Evolutionary conservation across 2,888 invertebrate genomes (phyloP).

Genomic region (Cloeon dipterum): DNA sequence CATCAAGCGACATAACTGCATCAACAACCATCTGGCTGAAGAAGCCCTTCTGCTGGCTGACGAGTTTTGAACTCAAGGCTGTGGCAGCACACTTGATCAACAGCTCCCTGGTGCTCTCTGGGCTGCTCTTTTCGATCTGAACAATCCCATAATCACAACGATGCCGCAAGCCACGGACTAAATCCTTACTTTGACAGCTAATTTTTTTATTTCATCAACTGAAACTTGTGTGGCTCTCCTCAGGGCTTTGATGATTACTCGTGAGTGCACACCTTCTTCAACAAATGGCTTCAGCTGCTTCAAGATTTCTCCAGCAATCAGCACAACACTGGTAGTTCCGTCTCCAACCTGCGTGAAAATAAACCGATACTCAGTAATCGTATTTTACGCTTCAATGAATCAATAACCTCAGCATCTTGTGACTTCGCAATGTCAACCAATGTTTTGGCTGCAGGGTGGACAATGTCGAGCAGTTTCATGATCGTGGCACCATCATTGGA

Average conservation of each 20-base stretch:
- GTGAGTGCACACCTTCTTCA: constrained; percentile 79
- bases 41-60: constrained; percentile 85
- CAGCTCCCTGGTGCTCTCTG: constrained; percentile 22
- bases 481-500: constrained; percentile 99
- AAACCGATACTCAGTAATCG: neutral
- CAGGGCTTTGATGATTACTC: constrained; percentile 74
- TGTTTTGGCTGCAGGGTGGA: constrained; percentile 95
- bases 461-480: constrained; percentile 89
- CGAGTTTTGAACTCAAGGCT: constrained; percentile 90
- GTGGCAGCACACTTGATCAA: constrained; percentile 85
- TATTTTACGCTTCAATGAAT: neutral
- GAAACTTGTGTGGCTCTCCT: constrained; percentile 64
- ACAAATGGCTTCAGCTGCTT: constrained; percentile 87
- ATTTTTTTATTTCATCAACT: constrained; percentile 55
- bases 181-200: constrained; percentile 39
- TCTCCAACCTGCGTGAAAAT: constrained; percentile 59
- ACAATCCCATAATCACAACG: constrained; percentile 2
- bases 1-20: constrained; percentile 78
- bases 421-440: constrained; percentile 98
- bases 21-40: constrained; percentile 97
- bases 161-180: neutral
- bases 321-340: constrained; percentile 93
- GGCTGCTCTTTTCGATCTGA: constrained; percentile 32
- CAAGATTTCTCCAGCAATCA: constrained; percentile 85
- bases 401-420: constrained; percentile 80